A percentile compares a stretch with the other conserved stretches of the same genome.
Conservation (phyloP, 2,797 vertebrate species). For the Aldrovandia affinis region DNA sequence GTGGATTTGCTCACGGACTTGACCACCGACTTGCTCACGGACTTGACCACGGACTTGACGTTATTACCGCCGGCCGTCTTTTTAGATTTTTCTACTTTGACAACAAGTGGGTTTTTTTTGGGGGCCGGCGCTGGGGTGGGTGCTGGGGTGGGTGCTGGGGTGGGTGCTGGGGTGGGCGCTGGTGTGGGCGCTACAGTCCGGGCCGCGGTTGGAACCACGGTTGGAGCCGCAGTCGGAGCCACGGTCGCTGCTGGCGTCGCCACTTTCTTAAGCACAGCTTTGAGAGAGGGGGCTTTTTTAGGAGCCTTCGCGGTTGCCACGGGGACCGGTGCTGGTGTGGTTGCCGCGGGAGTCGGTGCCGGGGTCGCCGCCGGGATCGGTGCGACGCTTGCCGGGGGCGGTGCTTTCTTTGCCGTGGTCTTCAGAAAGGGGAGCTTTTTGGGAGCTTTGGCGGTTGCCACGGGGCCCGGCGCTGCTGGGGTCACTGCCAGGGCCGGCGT, state of each 20-base stretch:
- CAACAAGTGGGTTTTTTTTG: slow-evolving; percentile 27
- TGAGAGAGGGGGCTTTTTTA: slow-evolving; percentile 52
- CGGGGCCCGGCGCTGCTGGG: slow-evolving; percentile 43
- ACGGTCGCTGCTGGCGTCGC: not conserved
- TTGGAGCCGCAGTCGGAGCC: not conserved
- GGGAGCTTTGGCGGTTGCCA: slow-evolving; percentile 58
- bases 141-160: not conserved
- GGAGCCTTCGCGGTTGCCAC: slow-evolving; percentile 58
- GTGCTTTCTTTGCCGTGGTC: slow-evolving; percentile 51
- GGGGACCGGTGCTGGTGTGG: slow-evolving; percentile 36
- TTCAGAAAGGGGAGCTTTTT: slow-evolving; percentile 52
- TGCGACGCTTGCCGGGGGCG: not conserved
- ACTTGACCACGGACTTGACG: slow-evolving; percentile 61
- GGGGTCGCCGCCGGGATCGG: slow-evolving; percentile 22
- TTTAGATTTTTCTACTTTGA: slow-evolving; percentile 64
- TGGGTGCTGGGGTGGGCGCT: slow-evolving; percentile 27
- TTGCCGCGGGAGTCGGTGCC: not conserved
- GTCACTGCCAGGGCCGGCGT: slow-evolving; percentile 18
- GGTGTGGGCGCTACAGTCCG: slow-evolving; percentile 24
- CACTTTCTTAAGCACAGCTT: slow-evolving; percentile 52
- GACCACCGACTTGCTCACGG: slow-evolving; percentile 59
- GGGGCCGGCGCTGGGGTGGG: slow-evolving; percentile 54
- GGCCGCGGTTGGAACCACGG: slow-evolving; percentile 30
- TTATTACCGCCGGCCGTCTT: slow-evolving; percentile 52
- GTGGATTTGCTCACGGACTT: slow-evolving; percentile 57